Conservation (phyloP, 2,888 invertebrate genomes). For the Pristionchus entomophagus region DNA sequence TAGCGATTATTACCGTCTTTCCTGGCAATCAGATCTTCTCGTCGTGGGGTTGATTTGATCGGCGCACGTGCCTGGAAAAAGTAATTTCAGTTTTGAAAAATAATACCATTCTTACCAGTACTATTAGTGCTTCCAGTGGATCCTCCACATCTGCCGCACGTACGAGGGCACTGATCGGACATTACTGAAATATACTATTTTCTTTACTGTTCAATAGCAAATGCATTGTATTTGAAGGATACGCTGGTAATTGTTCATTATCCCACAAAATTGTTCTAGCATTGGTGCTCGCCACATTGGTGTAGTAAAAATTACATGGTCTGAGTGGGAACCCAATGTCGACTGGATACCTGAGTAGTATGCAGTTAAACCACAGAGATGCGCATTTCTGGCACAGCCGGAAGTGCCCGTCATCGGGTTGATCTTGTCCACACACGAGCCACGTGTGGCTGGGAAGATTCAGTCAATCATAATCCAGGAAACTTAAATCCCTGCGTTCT, state of each 20-base stretch:
- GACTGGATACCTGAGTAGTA: not conserved
- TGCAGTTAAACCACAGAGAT: not conserved
- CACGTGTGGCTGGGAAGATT: not conserved
- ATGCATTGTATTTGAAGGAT: too few species aligned
- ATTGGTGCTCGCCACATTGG: too few species aligned
- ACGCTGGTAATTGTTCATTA: too few species aligned
- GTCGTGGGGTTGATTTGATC: not conserved
- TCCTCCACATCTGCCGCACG: not conserved
- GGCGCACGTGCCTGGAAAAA: not conserved
- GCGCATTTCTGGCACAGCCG: not conserved
- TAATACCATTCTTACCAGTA: not conserved
- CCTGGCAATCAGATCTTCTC: not conserved
- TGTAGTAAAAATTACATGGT: not conserved
- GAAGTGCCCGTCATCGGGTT: not conserved
- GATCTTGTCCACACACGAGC: not conserved
- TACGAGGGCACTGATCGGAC: constrained; percentile 14
- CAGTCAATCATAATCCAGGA: not conserved
- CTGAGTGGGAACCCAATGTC: not conserved
- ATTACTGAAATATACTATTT: not conserved
- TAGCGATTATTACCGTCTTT: not conserved
- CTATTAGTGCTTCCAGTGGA: not conserved
- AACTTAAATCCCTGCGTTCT: too few species aligned
- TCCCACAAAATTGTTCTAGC: not conserved
- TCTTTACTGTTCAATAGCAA: not conserved
- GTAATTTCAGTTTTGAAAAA: not conserved